Percentiles rank a stretch among this genome's conserved stretches.
Conservation (phyloP, 1,140 invertebrate species). For the Apolygus lucorum region DNA sequence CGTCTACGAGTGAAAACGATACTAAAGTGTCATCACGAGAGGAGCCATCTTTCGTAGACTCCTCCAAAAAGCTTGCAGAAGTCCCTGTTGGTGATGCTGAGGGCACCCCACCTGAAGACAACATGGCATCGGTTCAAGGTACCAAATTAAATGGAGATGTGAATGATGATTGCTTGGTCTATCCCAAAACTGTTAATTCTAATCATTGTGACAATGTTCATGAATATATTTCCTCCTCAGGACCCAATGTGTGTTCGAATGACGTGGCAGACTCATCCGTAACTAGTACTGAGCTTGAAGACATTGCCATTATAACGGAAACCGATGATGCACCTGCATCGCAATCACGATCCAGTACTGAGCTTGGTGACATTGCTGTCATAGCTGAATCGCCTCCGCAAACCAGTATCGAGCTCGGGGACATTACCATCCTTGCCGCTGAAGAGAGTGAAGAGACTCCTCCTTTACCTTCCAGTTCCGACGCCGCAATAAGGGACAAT, state of each 20-base stretch:
- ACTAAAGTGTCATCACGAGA: background rate
- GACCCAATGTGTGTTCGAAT: background rate
- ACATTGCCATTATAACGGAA: no score
- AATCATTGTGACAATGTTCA: no score
- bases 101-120: background rate
- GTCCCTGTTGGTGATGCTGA: background rate
- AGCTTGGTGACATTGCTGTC: no score
- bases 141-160: background rate
- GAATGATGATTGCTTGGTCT: background rate
- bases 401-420: no score
- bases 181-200: background rate
- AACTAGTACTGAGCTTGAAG: no score
- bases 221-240: background rate
- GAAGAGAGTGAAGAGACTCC: no score
- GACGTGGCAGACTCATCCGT: background rate
- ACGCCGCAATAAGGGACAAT: no score
- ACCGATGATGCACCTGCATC: no score
- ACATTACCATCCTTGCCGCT: no score
- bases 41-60: background rate
- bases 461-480: no score
- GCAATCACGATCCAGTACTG: no score
- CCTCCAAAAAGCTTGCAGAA: background rate
- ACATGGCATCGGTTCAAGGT: background rate
- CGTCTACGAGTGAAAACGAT: background rate
- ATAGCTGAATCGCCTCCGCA: no score